Base-by-base conservation (phyloP, 2,888 invertebrate species). In the Melipona beecheii region DNA sequence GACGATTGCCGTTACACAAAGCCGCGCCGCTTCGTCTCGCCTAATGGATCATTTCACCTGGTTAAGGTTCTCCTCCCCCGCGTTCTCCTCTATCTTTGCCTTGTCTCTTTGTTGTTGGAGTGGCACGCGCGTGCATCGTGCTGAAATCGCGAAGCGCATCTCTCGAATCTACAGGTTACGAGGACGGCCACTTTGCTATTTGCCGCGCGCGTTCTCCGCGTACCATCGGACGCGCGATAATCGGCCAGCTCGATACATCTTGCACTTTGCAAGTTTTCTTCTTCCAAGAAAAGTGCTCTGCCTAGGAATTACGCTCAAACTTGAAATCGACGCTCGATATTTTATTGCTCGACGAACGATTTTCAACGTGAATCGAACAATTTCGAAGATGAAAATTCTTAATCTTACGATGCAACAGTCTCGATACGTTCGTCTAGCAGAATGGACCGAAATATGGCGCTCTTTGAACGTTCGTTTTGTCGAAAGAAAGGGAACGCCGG, bases 101-200 rank as follows among this genome's bases (percentile, higher is more conserved):
- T 72, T 77, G 1, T 68, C 60, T 77, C 77, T 77, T 81, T 77
- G 56, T 72, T 72, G 54, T 52, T 21, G 19, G 19, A 21, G 56
- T 69, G 73, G 62, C 72, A 43, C 64, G 54, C 73, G 21, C 70
- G 71, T 75, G 66, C 75, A 75, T 70, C 65, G 58, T 52, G 52
- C 65, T 56, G 54, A 43, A 70, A 78, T 79, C 64, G 65, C 73
- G 2, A 49, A 24, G 71, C 65, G 54, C 71, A 75, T 82, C 84
- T 82, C 75, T 74, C 21, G 52, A 82, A 84, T 78, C 82, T 78
- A 78, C 78, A 43, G 82, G 84, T 82, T 72, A 84, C 62, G 72
- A 27, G 84, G 84, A 78, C 84, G 75, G 56, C 66, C 64, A 76
- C 60, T 84, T 84, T 62, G 81, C 78, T 75, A 84, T 84, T 82